phyloP scores from a whole-genome alignment of 1,140 invertebrate genomes.

The Papilio aristodemus region DNA sequence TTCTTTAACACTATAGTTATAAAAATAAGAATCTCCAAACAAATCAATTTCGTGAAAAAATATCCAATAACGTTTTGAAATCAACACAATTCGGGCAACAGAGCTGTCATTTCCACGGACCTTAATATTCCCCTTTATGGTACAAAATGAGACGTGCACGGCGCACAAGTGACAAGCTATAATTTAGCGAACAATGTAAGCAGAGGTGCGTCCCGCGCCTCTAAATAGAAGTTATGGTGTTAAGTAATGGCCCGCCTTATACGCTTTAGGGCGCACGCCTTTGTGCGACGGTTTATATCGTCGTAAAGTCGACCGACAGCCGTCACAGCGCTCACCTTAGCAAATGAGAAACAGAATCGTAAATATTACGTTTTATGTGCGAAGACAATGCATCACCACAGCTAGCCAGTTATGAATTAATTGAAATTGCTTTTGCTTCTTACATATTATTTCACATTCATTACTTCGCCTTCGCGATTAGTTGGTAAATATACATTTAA shows the following conservation, averaged over 20 bases:
- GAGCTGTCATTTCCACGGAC: background rate
- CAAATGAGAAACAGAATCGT: constrained; percentile 49
- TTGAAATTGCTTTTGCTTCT: background rate
- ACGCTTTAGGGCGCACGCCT: constrained; percentile 44
- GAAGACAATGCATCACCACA: constrained; percentile 28
- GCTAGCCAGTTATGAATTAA: background rate
- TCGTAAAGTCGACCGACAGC: constrained; percentile 47
- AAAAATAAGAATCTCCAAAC: background rate
- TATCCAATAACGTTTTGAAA: background rate
- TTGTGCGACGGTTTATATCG: constrained; percentile 45
- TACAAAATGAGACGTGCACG: constrained; percentile 48
- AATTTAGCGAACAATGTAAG: constrained; percentile 65
- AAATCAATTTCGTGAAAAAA: background rate
- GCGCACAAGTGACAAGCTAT: constrained; percentile 56
- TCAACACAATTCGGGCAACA: background rate
- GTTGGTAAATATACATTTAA: too few relatives aligned
- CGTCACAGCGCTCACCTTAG: constrained; percentile 37
- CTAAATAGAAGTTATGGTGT: constrained; percentile 69
- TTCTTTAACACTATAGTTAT: too few relatives aligned
- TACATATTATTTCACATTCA: background rate
- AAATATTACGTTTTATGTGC: constrained; percentile 34
- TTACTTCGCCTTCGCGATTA: background rate
- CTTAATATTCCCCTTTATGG: constrained; percentile 7
- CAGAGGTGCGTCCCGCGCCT: constrained; percentile 50
- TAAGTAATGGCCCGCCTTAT: constrained; percentile 59